Base-by-base conservation (phyloP, 2,113 vertebrate species). In the Upupa epops region DNA sequence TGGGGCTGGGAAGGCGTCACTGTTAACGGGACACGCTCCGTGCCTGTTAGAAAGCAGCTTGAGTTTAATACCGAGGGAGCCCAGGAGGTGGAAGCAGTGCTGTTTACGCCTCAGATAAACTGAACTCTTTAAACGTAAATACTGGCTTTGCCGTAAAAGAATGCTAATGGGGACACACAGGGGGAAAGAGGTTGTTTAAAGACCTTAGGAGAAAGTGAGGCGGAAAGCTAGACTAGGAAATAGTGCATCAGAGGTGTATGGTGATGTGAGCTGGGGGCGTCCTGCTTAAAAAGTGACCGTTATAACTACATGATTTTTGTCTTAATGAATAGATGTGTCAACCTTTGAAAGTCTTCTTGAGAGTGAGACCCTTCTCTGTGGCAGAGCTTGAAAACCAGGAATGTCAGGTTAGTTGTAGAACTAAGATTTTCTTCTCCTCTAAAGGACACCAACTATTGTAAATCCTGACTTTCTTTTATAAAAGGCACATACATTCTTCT, bases 271-370 rank as follows among this genome's bases (percentile, higher is more conserved):
- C 63, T 76, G 32, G 22, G 42, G 11, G 15, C 61, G 22, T 46
- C 87, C 45, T 75, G 10, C 26, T 79, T 65, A 3, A 48, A 60
- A 93, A 72, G 28, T 37, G 28, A 11, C 24, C 15, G 3, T 54
- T 55, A 10, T 71, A 86, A 93, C 28, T 11, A 1, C 46, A 5
- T 25, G 1, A 11, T 34, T 72, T 51, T 72, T 83, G 13, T 32
- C 42, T 84, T 13, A 45, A 69, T 86, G 88, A 97, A 28, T 34
- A 80, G 14, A 36, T 58, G 1, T 93, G 79, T 78, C 98, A 98
- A 25, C 97, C 97, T 54, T 95, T 99, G 95, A 98, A 97, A 48
- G 98, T 99, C 34, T 99, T 98, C 84, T 96, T 99, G 87, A 86
- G 98, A 95, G 96, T 99, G 45, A 91, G 98, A 5, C 98, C 98